Base-by-base conservation (phyloP, 2,113 vertebrate species). In the Machaerirhynchus nigripectus region DNA sequence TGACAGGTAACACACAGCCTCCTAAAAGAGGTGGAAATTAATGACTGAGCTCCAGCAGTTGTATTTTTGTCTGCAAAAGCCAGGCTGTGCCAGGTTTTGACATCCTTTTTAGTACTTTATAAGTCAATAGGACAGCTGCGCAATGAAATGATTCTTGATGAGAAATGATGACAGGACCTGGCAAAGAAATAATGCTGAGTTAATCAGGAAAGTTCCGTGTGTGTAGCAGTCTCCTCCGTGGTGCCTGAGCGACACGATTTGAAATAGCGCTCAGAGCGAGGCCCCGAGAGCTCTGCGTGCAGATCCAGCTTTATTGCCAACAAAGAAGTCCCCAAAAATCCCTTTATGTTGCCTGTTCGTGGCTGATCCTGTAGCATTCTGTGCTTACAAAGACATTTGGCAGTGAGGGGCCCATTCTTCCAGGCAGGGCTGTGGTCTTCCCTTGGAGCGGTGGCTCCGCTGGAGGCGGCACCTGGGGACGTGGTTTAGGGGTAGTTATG, bases 91-190 rank as follows among this genome's bases (percentile, higher is more conserved):
- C 82, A 86, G 82, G 39, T 74, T 86, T 89, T 83, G 76, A 73
- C 42, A 76, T 91, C 55, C 84, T 83, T 59, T 39, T 59, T 39
- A 63, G 35, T 81, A n/a, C 59, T 95, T 59, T 40, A 16, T 86
- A 74, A 90, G 90, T 86, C 82, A 74, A 37, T 88, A 65, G 64
- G 59, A 90, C 87, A 90, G 85, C 92, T 86, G 42, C 13, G 52
- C 56, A 95, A 59, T 50, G 50, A 82, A 80, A 88, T 63, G 15
- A 33, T 70, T 76, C 96, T 83, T 93, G 86, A 91, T 78, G 79
- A 83, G 71, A 74, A 70, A 56, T 6, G 67, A 59, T 95, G 95
- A 65, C 90, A 88, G 71, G 75, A 39, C 28, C 55, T 90, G 90
- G 78, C 70, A 83, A 46, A 68, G 95, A 84, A 59, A 69, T 53